Evolutionary conservation across 2,797 vertebrate species (phyloP), one percentile per base, ranked within the genome.

Genomic region (Pogoniulus pusillus): DNA sequence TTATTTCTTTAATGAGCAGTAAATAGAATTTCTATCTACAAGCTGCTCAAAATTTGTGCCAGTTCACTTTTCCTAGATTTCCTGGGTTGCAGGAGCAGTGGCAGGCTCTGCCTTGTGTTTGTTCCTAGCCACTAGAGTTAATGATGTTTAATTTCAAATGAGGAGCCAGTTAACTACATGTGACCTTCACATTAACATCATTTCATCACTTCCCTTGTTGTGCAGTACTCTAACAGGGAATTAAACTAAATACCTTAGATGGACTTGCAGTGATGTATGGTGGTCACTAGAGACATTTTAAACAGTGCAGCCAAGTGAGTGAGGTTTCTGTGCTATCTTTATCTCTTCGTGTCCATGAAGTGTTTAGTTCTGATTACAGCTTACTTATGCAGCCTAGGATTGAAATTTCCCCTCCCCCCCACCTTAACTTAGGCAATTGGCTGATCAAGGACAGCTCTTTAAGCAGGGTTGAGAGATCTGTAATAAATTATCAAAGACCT

Each of bases 381-480:
- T 93, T 95, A 91, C 75, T 90, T 91, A 78, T 35, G 75, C 62
- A 90, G 72, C 51, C 66, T 54, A 60, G 13, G 43, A 70, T 58
- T 87, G 63, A 76, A 65, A 37, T 65, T 85, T 81, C n/a, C n/a
- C n/a, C n/a, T n/a, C n/a, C n/a, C 80, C 47, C 5, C 30, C 55
- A 55, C 51, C 60, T 88, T 81, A 85, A 58, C 47, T 85, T 93
- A 85, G 64, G 60, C 83, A 90, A 91, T 73, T 94, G 84, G 49
- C 58, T 93, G 82, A 89, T 84, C 92, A 94, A 94, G 93, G 80
- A 82, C 82, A 95, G 65, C 60, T 89, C 66, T 94, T 95, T 92
- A 91, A 84, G 43, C 6, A 1, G 16, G 39, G 32, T 35, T 85
- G 87, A 85, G 75, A 82, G 80, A 91, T 92, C 58, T 45, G 41